These are phyloP conservation scores for Drosophila stalkeri DNA, from an alignment of 2,888 invertebrate genomes.

Conservation along the genomic window DNA sequence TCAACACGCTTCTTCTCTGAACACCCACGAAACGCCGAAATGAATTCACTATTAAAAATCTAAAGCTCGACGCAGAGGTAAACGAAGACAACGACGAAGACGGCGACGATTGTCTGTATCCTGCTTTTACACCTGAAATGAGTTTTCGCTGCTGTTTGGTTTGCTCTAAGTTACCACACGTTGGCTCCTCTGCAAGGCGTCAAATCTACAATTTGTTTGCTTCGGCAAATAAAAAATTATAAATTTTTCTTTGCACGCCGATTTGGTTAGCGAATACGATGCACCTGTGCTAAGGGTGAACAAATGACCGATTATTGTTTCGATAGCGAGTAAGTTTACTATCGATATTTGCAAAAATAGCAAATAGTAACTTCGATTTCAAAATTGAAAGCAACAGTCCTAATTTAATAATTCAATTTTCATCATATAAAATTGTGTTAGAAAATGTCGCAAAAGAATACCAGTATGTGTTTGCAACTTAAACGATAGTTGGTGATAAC, in stretches of 20 bases:
- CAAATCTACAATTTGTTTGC: conserved; percentile 24
- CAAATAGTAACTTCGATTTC: neutral
- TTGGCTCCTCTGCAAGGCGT: conserved; percentile 2
- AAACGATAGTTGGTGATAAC: neutral
- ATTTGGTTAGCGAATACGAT: conserved; percentile 59
- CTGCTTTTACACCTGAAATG: conserved; percentile 8
- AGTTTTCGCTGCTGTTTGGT: conserved; percentile 13
- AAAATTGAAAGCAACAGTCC: neutral
- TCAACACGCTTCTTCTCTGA: conserved; percentile 84
- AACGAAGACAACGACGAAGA: conserved; percentile 21
- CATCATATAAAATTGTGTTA: neutral
- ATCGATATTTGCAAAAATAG: neutral
- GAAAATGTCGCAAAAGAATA: neutral
- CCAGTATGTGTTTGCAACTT: neutral
- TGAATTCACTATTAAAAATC: conserved; percentile 74
- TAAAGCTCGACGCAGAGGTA: conserved; percentile 64
- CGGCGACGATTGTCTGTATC: conserved; percentile 11
- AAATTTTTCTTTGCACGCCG: conserved; percentile 57
- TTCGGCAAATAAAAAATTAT: conserved; percentile 24
- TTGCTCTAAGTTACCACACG: conserved; percentile 15
- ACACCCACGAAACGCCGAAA: conserved; percentile 69
- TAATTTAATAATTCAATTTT: neutral
- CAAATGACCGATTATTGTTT: neutral
- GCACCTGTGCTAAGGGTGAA: conserved; percentile 49
- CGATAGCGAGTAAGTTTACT: conserved; percentile 5